Base-by-base conservation (phyloP, 1,140 invertebrate genomes). In the Rhopalosiphum padi region DNA sequence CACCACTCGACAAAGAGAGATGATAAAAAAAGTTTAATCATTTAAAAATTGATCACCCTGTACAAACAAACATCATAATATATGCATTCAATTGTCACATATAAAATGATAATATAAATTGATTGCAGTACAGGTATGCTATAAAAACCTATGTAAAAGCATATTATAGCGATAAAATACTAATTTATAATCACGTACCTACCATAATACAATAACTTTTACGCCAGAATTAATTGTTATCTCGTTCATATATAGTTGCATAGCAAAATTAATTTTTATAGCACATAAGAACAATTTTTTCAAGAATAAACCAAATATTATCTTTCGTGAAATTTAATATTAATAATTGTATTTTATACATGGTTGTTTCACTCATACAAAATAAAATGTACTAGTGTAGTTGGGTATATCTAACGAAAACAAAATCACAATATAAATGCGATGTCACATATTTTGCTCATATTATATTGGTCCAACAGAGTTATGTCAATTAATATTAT, bases 101-200 rank as follows among this genome's bases (percentile, higher is more conserved):
- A 43, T 86, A 43, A 43, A 46, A 46, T 1, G 85, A 86, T 86
- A 86, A 53, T 53, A 35, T 35, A 53, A 89, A 89, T 37, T 89
- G n/a, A 89, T 89, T 53, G 35, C n/a, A 89, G 48, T 89, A n/a
- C n/a, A 89, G n/a, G 48, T 89, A 53, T 89, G 87, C 87, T 89
- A 89, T 89, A 35, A 48, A n/a, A 53, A 51, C 51, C 48, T 37
- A 53, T 37, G 21, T 53, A 89, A 23, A 89, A 89, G n/a, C 35
- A 37, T 11, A 89, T 48, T 48, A 88, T n/a, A 22, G 46, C 9
- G 87, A 89, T 89, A 89, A 89, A 53, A 37, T 37, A 89, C 30
- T 53, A 51, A 53, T 89, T 37, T 89, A 37, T 53, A 53, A 86
- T 86, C 87, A 53, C 87, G 87, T 51, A 89, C 87, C 25, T 35